Evolutionary conservation across 2,888 invertebrate species (phyloP).

Genomic region (Alloscopus bannaensis): DNA sequence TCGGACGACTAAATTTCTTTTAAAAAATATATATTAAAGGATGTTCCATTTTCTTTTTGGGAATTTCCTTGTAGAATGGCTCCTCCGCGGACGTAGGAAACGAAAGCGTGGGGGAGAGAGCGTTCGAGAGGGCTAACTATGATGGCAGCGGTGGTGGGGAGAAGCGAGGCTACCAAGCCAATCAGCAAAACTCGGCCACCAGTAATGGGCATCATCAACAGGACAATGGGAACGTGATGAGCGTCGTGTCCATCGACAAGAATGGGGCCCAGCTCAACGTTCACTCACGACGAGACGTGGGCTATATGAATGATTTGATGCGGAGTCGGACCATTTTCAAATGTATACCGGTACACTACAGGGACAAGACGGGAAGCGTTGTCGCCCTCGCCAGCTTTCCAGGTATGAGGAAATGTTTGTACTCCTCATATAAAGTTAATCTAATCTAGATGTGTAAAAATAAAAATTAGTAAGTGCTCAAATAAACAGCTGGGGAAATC

Average conservation of each 20-base stretch:
- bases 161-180: slow-evolving; percentile 1
- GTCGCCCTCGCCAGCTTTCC: slow-evolving; percentile 86
- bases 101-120: slow-evolving; percentile 43
- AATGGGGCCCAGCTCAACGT: slow-evolving; percentile 50
- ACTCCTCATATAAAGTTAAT: too few species aligned
- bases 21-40: too few species aligned
- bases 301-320: slow-evolving; percentile 67
- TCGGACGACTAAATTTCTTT: too few species aligned
- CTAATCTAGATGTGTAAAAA: too few species aligned
- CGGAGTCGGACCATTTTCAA: slow-evolving; percentile 71
- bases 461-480: too few species aligned
- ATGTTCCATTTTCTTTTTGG: too few species aligned
- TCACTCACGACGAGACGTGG: slow-evolving; percentile 65
- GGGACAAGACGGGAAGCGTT: slow-evolving; percentile 77
- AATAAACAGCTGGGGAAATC: too few species aligned
- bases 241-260: slow-evolving; percentile 60
- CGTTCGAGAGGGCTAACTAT: slow-evolving; percentile 27
- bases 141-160: slow-evolving; percentile 1
- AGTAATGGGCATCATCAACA: slow-evolving; percentile 12
- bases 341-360: slow-evolving; percentile 70
- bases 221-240: slow-evolving; percentile 25
- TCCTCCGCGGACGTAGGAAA: slow-evolving; percentile 38
- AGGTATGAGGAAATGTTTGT: too few species aligned
- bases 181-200: neutral
- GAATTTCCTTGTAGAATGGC: slow-evolving; percentile 49